These are phyloP conservation scores for Ridgeia piscesae DNA, from an alignment of 1,140 invertebrate species.

Conservation along the genomic window DNA sequence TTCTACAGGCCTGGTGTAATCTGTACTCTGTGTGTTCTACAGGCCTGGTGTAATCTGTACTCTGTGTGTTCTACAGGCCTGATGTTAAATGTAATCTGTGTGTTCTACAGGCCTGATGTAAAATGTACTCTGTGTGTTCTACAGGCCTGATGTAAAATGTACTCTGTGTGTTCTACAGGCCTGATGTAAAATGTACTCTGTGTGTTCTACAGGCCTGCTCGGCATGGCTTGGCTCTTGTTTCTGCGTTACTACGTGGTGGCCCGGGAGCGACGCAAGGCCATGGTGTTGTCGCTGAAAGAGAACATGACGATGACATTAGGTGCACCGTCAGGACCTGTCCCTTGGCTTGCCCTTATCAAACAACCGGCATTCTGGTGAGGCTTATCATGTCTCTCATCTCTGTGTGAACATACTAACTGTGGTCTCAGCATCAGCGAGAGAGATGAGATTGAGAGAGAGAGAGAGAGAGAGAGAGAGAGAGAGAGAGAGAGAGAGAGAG, in stretches of 20 bases:
- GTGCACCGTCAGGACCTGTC: slow-evolving; percentile 45
- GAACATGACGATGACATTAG: slow-evolving; percentile 23
- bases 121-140: slow-evolving; percentile 32
- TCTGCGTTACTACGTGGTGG: slow-evolving; percentile 60
- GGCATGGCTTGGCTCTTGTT: slow-evolving; percentile 63
- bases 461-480: too few relatives aligned
- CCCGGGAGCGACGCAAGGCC: slow-evolving; percentile 42
- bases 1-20: slow-evolving; percentile 60
- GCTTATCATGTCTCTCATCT: slow-evolving; percentile 31
- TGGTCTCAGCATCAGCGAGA: too few relatives aligned
- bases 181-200: too few relatives aligned
- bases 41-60: too few relatives aligned
- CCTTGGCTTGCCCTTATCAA: slow-evolving; percentile 64
- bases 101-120: slow-evolving; percentile 59
- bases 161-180: slow-evolving; percentile 53
- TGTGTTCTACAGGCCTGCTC: slow-evolving; percentile 58
- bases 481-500: too few relatives aligned
- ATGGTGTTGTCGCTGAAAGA: slow-evolving; percentile 31
- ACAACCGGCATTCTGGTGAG: slow-evolving; percentile 66
- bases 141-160: too few relatives aligned
- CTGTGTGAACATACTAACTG: too few relatives aligned
- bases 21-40: slow-evolving; percentile 33
- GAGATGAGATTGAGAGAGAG: too few relatives aligned
- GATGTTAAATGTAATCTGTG: too few relatives aligned
- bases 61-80: slow-evolving; percentile 55